Evolutionary conservation across 2,888 invertebrate genomes (phyloP).

Genomic region (Punctoribates punctum): DNA sequence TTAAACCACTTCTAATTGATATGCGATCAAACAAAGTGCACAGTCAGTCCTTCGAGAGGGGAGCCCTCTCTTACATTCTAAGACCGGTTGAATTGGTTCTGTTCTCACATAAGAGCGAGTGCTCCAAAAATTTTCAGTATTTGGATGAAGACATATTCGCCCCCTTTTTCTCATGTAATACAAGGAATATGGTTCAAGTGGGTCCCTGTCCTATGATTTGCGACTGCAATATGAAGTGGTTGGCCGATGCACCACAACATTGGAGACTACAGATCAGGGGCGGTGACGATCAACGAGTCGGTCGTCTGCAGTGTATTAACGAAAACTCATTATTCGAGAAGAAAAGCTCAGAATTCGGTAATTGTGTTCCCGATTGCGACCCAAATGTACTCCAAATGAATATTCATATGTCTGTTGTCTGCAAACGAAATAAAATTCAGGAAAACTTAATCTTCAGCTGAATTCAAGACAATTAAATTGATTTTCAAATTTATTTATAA

Average conservation of each 20-base stretch:
- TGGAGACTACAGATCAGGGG: constrained; percentile 22
- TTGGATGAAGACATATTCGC: constrained; percentile 28
- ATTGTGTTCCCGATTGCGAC: constrained; percentile 23
- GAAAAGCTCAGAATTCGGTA: constrained; percentile 9
- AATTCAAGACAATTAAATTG: not conserved
- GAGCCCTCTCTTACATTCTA: constrained; percentile 8
- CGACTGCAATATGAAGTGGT: constrained; percentile 31
- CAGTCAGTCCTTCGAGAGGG: constrained; percentile 9
- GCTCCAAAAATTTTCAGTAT: constrained; percentile 8
- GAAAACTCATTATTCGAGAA: not conserved
- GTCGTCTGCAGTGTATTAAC: not conserved
- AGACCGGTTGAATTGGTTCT: constrained; percentile 20
- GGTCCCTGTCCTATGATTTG: constrained; percentile 32
- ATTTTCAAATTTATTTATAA: too few relatives aligned
- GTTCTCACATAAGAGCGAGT: not conserved
- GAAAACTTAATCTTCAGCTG: not conserved
- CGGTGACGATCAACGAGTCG: constrained; percentile 7
- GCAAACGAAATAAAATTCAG: not conserved
- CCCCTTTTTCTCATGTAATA: constrained; percentile 9
- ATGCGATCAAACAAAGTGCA: not conserved
- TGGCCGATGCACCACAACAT: constrained; percentile 17
- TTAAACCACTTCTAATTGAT: constrained; percentile 1
- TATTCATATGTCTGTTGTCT: not conserved
- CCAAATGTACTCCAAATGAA: not conserved
- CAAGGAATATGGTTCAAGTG: constrained; percentile 7